Evolutionary conservation across 2,113 vertebrate species (phyloP), one percentile per base, ranked within the genome.

Genomic region (Epinephelus lanceolatus): DNA sequence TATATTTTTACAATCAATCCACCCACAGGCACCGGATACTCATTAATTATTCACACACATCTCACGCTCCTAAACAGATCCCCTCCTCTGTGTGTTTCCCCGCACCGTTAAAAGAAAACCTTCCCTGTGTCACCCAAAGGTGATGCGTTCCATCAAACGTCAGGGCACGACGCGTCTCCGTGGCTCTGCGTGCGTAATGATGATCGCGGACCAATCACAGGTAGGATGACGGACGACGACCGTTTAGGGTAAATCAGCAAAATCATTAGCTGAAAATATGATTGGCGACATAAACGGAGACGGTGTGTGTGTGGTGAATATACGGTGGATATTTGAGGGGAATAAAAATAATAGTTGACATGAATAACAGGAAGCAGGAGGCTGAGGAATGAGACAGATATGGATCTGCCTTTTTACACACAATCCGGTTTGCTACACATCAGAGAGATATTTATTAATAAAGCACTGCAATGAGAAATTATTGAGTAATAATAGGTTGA

Each of bases 161-260:
- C 88, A 85, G n/a, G 81, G 15, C 76, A 59, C 77, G 62, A 83
- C 83, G 81, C 78, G 66, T 65, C 73, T 81, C 78, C 75, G 81
- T 57, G 87, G 87, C 78, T 61, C 78, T 33, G 88, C 88, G 91
- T 90, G 91, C 91, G 89, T 92, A 91, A 92, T 33, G 88, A 76
- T 59, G 85, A 40, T 1, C 51, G 45, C 71, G 42, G 81, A 88
- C 93, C 93, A 93, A 94, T 94, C 92, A 90, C 71, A 85, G 91
- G 87, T 91, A 88, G 67, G 83, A 84, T 82, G 86, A 91, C 79
- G 80, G 77, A 86, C 89, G 84, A 89, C 87, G 76, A 65, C 77
- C 78, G 88, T 89, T 78, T 74, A 42, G 45, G 86, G 76, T 71
- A 90, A 91, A 93, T 81, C 71, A 70, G 82, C 76, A 42, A 83